phyloP scores from a whole-genome alignment of 53 echinoderm and acorn worm genomes.

The Paelopatides confundens region DNA sequence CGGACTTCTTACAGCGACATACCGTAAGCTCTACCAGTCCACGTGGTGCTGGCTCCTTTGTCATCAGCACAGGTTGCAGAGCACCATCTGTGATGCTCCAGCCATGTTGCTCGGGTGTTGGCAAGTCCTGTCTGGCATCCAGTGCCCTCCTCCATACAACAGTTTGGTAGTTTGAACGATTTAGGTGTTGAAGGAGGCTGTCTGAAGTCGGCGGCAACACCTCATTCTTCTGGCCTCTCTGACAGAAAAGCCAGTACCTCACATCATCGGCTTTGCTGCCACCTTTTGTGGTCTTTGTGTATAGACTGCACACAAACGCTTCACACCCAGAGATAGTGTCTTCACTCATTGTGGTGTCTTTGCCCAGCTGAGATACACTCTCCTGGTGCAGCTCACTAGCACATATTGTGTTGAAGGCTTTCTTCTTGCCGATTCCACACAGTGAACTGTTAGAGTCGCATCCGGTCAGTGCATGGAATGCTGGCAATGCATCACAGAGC shows the following conservation, averaged over 20 bases:
- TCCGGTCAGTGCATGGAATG: neutral
- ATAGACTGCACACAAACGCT: too few relatives aligned
- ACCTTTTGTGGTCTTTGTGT: too few relatives aligned
- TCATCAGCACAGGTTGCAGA: conserved; percentile 18
- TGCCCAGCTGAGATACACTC: too few relatives aligned
- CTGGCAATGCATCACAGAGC: conserved; percentile 10
- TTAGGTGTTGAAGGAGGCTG: conserved; percentile 15
- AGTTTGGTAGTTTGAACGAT: neutral
- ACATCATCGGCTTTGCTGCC: too few relatives aligned
- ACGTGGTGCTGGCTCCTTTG: conserved; percentile 24
- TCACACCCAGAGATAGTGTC: too few relatives aligned
- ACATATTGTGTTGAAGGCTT: too few relatives aligned
- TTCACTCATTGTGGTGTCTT: too few relatives aligned
- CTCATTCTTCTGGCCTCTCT: too few relatives aligned
- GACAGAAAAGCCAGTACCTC: too few relatives aligned
- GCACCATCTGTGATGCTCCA: neutral
- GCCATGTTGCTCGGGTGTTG: neutral
- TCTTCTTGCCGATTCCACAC: too few relatives aligned
- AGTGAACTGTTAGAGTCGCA: neutral
- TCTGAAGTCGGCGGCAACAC: neutral
- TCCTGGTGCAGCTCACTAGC: too few relatives aligned
- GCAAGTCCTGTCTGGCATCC: neutral
- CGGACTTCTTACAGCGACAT: conserved; percentile 27
- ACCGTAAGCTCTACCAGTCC: conserved; percentile 6
- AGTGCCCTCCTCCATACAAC: conserved; percentile 2